Evolutionary conservation across 2,113 vertebrate genomes (phyloP).

Genomic region (Eulemur rufifrons): DNA sequence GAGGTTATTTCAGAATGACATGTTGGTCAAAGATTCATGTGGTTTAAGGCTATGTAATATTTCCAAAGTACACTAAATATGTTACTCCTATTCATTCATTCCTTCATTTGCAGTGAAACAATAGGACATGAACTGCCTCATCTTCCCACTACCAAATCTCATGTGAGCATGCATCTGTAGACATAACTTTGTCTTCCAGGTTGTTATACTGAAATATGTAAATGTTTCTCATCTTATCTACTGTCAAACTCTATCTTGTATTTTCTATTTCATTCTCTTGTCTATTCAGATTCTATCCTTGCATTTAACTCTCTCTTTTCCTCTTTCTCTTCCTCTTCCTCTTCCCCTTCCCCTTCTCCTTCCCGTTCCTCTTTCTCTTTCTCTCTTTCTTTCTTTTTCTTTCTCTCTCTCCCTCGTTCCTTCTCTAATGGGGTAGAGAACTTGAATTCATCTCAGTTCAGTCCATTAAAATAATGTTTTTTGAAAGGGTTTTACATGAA

Average conservation of each 20-base stretch:
- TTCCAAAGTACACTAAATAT: neutral
- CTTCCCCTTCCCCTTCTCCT: too few relatives aligned
- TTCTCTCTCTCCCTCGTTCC: neutral
- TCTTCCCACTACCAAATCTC: neutral
- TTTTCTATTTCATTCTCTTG: neutral
- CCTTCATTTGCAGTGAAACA: neutral
- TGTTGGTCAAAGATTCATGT: neutral
- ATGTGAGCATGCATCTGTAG: neutral
- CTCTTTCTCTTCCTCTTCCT: too few relatives aligned
- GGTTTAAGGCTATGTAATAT: neutral
- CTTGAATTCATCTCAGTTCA: neutral
- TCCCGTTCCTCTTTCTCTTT: rapidly evolving
- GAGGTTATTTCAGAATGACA: neutral
- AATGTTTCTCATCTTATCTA: neutral
- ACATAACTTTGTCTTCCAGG: neutral
- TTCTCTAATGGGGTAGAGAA: neutral
- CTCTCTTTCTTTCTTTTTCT: too few relatives aligned
- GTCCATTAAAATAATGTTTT: neutral
- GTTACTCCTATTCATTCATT: neutral
- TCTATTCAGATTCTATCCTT: neutral
- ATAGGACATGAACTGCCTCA: neutral
- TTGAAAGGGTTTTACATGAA: neutral
- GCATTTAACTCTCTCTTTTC: neutral
- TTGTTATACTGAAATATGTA: neutral
- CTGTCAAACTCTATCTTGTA: neutral